Evolutionary conservation across 53 echinoderm and acorn worm species (phyloP), one percentile per base, ranked within the genome.

Genomic region (Stichopus horrens): DNA sequence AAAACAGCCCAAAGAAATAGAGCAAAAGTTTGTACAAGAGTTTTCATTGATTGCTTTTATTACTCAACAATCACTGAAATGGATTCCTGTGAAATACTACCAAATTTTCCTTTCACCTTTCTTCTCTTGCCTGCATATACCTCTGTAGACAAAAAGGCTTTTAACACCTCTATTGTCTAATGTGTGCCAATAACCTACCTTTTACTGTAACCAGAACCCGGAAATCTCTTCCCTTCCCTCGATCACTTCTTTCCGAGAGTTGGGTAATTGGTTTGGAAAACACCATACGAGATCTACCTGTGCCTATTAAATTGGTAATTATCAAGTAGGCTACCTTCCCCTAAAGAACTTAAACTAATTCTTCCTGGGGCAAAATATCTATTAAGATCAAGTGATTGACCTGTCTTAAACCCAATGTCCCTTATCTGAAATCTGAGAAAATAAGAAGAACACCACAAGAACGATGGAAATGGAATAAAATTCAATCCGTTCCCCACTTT

Each of bases 171-270:
- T 56, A 23, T 81, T n/a, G 20, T 54, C 9, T 81, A 81, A 54
- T 20, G 56, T 81, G 81, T 81, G 81, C 58, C 81, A 81, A 81
- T 81, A 81, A 81, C 81, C 81, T 81, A 81, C 81, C 81, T 81
- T 81, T 81, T 57, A 20, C 58, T 8, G 81, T 57, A 81, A 81
- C 81, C 23, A 57, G 58, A 81, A 56, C 56, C 21, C 19, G 52
- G 52, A 37, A 37, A 37, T 22, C 20, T 81, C 19, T 80, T 57
- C 57, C 8, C 56, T 56, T 57, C 81, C n/a, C 71, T 68, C 71
- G 18, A 5, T 18, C 71, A 5, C 6, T 71, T 71, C n/a, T 16
- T 18, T 18, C 71, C 71, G n/a, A 71, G 7, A 20, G 21, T 71
- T 18, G 18, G 71, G 71, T 71, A 71, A 71, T 71, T 71, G 71